These are phyloP conservation scores for Cydia fagiglandana DNA, from an alignment of 1,140 invertebrate genomes.

Conservation along the genomic window DNA sequence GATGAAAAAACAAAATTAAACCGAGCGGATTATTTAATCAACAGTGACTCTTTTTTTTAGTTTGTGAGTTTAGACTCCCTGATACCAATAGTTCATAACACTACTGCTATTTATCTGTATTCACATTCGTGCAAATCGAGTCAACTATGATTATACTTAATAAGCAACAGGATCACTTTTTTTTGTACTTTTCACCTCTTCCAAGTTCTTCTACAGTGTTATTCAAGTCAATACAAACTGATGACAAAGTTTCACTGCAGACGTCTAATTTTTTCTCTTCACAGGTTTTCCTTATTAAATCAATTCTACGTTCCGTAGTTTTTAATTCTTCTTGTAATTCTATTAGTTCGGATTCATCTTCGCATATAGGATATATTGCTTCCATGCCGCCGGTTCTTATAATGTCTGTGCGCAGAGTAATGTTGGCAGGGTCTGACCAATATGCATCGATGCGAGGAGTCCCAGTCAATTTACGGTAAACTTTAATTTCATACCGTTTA, in stretches of 20 bases:
- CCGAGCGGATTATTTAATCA: no score
- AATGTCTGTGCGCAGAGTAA: not conserved
- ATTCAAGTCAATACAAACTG: not conserved
- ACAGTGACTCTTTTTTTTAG: no score
- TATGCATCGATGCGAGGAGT: not conserved
- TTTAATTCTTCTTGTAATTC: not conserved
- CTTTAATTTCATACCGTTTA: not conserved
- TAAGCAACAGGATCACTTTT: not conserved
- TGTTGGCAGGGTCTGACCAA: not conserved
- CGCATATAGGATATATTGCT: not conserved
- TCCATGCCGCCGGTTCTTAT: not conserved
- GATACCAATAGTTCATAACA: no score
- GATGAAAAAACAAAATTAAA: no score
- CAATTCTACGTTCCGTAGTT: not conserved
- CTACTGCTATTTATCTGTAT: no score
- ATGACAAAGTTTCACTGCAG: not conserved
- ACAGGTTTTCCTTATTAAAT: not conserved
- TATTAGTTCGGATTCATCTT: not conserved
- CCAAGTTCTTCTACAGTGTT: not conserved
- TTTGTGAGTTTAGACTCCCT: no score
- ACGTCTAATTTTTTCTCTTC: not conserved
- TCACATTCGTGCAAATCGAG: no score
- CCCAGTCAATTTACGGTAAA: not conserved
- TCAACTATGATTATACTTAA: not conserved
- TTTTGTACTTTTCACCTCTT: conserved; percentile 9